phyloP scores from a whole-genome alignment of 2,888 invertebrate species.

The Ceriagrion tenellum region DNA sequence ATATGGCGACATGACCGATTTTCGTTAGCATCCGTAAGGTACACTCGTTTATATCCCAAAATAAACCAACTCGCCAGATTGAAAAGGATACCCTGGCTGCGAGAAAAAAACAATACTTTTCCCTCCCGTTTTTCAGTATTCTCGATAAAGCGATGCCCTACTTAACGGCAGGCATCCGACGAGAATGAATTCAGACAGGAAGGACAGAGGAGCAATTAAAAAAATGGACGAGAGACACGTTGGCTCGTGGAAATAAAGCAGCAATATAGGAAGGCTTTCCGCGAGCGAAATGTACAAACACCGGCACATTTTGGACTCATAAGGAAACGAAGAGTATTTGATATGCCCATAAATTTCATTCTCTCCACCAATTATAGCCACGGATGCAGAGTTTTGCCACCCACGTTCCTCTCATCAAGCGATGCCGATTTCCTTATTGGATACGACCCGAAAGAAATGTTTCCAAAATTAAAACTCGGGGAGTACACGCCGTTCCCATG shows the following conservation, averaged over 20 bases:
- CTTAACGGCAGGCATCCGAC: too few species aligned
- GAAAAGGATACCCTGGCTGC: not conserved
- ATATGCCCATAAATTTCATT: not conserved
- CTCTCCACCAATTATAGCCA: not conserved
- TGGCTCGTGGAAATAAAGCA: not conserved
- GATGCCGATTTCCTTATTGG: not conserved
- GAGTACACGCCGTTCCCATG: not conserved
- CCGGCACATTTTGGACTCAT: not conserved
- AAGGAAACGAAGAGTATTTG: not conserved
- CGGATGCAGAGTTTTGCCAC: not conserved
- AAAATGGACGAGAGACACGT: not conserved
- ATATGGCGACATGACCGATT: too few species aligned
- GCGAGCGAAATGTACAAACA: not conserved
- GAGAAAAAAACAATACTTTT: not conserved
- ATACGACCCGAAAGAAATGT: not conserved
- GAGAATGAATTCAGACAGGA: too few species aligned
- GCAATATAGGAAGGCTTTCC: not conserved
- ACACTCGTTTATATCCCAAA: not conserved
- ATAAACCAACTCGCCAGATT: not conserved
- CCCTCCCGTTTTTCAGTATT: too few species aligned
- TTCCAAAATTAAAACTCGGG: not conserved
- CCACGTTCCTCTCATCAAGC: not conserved
- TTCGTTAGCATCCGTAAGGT: too few species aligned
- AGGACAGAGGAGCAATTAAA: too few species aligned
- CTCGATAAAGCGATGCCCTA: too few species aligned